Evolutionary conservation across 1,140 invertebrate genomes (phyloP).

Genomic region (Ctenoplectra terminalis): DNA sequence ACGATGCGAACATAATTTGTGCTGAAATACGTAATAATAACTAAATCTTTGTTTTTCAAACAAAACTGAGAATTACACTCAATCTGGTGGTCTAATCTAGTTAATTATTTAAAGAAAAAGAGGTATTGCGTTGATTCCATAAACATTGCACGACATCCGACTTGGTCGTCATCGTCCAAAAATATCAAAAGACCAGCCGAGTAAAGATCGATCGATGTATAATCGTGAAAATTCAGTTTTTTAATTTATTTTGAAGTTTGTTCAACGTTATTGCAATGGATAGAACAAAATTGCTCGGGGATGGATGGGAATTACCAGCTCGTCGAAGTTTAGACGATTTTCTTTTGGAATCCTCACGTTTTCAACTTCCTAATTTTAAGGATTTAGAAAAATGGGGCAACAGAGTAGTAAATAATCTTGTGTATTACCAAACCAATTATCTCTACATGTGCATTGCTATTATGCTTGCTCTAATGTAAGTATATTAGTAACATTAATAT

Average conservation of each 20-base stretch:
- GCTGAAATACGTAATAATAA: neutral
- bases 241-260: constrained; percentile 65
- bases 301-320: constrained; percentile 86
- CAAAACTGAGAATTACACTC: neutral
- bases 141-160: constrained; percentile 34
- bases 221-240: neutral
- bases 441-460: constrained; percentile 88
- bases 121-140: neutral
- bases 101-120: constrained; percentile 20
- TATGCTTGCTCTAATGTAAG: constrained; percentile 89
- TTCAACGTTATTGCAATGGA: constrained; percentile 80
- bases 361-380: constrained; percentile 91
- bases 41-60: neutral
- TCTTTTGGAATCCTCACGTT: constrained; percentile 89
- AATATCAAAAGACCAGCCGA: constrained; percentile 43
- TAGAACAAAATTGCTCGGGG: constrained; percentile 63
- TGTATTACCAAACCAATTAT: constrained; percentile 96
- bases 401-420: constrained; percentile 90
- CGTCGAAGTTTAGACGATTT: constrained; percentile 91
- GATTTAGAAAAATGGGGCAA: constrained; percentile 93
- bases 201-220: constrained; percentile 78
- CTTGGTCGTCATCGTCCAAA: constrained; percentile 64
- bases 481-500: constrained; percentile 21
- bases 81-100: neutral
- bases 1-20: neutral